phyloP scores from a whole-genome alignment of 2,797 vertebrate species.

The Gila robusta region DNA sequence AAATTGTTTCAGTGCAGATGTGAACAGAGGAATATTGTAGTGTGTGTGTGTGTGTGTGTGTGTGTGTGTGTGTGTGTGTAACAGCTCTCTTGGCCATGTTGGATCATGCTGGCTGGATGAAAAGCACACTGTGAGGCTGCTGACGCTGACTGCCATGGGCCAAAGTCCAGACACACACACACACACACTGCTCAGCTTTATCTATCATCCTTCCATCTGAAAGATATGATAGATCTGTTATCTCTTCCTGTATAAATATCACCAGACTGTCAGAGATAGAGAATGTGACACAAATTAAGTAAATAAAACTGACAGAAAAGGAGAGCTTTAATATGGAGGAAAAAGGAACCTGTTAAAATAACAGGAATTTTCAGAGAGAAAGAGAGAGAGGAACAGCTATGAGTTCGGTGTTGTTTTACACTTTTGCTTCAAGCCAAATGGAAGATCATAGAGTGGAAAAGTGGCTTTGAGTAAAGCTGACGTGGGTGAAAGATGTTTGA shows the following conservation, averaged over 20 bases:
- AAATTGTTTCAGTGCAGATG: constrained; percentile 71
- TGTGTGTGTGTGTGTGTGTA: constrained; percentile 42
- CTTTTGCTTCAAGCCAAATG: constrained; percentile 18
- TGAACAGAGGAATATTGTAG: constrained; percentile 75
- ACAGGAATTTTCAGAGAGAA: neutral
- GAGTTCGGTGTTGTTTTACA: constrained; percentile 33
- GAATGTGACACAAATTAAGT: constrained; percentile 38
- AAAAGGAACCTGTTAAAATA: neutral
- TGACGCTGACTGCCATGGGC: constrained; percentile 33
- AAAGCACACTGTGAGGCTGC: constrained; percentile 48
- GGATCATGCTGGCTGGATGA: constrained; percentile 35
- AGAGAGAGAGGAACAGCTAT: neutral
- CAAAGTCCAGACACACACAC: constrained; percentile 46
- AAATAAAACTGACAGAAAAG: constrained; percentile 52
- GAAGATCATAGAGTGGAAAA: constrained; percentile 56
- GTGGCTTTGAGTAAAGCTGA: constrained; percentile 50
- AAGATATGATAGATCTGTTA: constrained; percentile 49
- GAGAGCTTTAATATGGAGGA: neutral
- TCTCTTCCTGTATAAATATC: constrained; percentile 44
- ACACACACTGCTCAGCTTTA: constrained; percentile 36
- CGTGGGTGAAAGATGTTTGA: constrained; percentile 63
- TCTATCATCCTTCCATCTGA: constrained; percentile 35
- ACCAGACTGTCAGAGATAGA: constrained; percentile 19
- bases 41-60: constrained; percentile 13
- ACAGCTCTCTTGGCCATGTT: constrained; percentile 44